Percentiles rank a stretch among this genome's conserved stretches.
Conservation (phyloP, 2,888 invertebrate genomes). For the Apamea anceps region DNA sequence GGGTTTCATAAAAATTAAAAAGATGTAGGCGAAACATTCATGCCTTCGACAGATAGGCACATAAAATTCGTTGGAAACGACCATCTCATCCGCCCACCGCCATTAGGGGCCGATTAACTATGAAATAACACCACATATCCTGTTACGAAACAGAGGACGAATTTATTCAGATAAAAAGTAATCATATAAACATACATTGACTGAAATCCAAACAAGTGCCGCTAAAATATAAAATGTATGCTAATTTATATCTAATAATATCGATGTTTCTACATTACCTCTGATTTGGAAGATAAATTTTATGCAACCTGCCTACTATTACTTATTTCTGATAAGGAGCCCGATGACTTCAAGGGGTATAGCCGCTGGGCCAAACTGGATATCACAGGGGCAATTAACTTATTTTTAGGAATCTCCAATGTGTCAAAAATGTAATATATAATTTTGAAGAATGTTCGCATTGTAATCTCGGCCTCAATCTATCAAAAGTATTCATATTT, state of each 20-base stretch:
- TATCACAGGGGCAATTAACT: too few species aligned
- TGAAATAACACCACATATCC: conserved; percentile 67
- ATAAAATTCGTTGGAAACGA: conserved; percentile 35
- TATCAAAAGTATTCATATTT: too few species aligned
- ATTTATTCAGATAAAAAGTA: conserved; percentile 67
- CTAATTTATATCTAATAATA: conserved; percentile 30
- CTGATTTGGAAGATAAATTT: neutral
- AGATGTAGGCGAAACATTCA: conserved; percentile 1
- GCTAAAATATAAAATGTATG: conserved; percentile 30
- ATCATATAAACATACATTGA: conserved; percentile 63
- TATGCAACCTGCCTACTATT: too few species aligned
- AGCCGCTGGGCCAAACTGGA: too few species aligned
- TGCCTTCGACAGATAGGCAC: conserved; percentile 31
- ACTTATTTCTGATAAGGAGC: neutral
- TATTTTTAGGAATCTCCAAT: too few species aligned
- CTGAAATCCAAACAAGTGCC: conserved; percentile 54
- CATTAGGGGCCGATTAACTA: conserved; percentile 51
- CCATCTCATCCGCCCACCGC: conserved; percentile 39
- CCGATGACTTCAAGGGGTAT: neutral
- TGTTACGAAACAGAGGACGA: conserved; percentile 64
- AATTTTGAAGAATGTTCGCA: too few species aligned
- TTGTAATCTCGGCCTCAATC: too few species aligned
- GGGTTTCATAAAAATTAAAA: conserved; percentile 31
- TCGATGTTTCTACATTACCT: neutral
- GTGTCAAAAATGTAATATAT: too few species aligned